Conservation (phyloP, 2,888 invertebrate genomes). For the Anorthoa munda region DNA sequence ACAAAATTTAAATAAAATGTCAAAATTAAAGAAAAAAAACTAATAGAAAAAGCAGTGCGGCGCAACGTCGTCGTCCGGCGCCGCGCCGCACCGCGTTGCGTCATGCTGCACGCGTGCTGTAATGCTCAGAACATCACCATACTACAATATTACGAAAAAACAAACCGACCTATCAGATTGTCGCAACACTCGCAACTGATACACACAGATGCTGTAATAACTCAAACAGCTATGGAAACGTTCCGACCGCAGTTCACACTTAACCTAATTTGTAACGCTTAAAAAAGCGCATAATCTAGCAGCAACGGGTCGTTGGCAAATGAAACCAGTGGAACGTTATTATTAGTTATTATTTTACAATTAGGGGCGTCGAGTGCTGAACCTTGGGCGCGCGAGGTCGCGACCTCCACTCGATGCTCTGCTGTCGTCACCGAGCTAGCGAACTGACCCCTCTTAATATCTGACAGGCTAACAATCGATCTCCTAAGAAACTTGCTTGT, state of each 20-base stretch:
- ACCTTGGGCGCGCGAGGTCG: constrained; percentile 36
- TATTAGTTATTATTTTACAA: constrained; percentile 46
- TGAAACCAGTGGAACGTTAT: constrained; percentile 35
- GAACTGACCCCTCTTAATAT: background rate
- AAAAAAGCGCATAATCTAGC: background rate
- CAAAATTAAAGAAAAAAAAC: too few species aligned
- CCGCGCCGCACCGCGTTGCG: background rate
- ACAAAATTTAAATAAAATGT: too few species aligned
- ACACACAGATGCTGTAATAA: constrained; percentile 47
- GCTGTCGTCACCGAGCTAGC: background rate
- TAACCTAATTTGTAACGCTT: constrained; percentile 25
- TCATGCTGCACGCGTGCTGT: constrained; percentile 10
- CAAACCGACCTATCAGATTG: constrained; percentile 53
- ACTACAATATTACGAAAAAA: constrained; percentile 53
- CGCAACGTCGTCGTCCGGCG: too few species aligned
- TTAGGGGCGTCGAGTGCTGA: constrained; percentile 16
- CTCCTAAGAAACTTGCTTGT: background rate
- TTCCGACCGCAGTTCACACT: constrained; percentile 19
- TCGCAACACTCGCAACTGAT: constrained; percentile 50
- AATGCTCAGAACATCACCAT: constrained; percentile 12
- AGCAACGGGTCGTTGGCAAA: constrained; percentile 15
- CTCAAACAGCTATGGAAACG: constrained; percentile 21
- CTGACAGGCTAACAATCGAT: background rate
- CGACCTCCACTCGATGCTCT: background rate
- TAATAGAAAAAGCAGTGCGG: too few species aligned